A percentile compares a stretch with the other conserved stretches of the same genome.
Evolutionary conservation across 2,113 vertebrate genomes (phyloP).

Genomic region (Nerophis ophidion): DNA sequence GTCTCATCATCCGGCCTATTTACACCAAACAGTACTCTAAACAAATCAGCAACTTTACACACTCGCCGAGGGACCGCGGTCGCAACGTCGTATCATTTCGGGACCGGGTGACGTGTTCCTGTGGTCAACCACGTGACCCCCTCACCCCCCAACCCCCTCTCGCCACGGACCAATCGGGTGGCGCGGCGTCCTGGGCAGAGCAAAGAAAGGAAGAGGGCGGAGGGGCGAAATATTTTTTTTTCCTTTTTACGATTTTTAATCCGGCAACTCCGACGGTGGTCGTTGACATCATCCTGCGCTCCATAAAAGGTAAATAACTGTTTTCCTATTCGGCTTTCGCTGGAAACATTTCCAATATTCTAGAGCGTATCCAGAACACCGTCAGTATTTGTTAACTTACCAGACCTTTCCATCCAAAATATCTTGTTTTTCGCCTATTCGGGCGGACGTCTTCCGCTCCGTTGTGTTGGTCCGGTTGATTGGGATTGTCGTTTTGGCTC

Average conservation of each 20-base stretch:
- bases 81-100: constrained; percentile 52
- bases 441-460: constrained; percentile 16
- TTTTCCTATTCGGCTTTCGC: constrained; percentile 1
- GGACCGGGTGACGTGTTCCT: constrained; percentile 75
- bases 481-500: constrained; percentile 28
- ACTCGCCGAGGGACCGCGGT: constrained; percentile 51
- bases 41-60: constrained; percentile 25
- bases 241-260: constrained; percentile 76
- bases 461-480: constrained; percentile 31
- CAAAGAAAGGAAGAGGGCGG: constrained; percentile 49
- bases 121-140: constrained; percentile 65
- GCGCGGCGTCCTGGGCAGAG: constrained; percentile 60
- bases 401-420: constrained; percentile 2
- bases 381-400: constrained; percentile 43
- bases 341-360: neutral
- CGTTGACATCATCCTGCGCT: constrained; percentile 66
- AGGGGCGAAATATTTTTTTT: constrained; percentile 67
- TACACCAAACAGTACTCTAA: constrained; percentile 43
- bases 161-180: constrained; percentile 76
- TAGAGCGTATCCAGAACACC: neutral
- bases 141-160: neutral
- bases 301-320: constrained; percentile 55
- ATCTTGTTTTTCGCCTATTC: constrained; percentile 19
- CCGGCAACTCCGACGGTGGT: constrained; percentile 75
- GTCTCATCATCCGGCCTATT: constrained; percentile 55